Conservation (phyloP, 2,797 vertebrate species). For the Gastrophryne carolinensis region DNA sequence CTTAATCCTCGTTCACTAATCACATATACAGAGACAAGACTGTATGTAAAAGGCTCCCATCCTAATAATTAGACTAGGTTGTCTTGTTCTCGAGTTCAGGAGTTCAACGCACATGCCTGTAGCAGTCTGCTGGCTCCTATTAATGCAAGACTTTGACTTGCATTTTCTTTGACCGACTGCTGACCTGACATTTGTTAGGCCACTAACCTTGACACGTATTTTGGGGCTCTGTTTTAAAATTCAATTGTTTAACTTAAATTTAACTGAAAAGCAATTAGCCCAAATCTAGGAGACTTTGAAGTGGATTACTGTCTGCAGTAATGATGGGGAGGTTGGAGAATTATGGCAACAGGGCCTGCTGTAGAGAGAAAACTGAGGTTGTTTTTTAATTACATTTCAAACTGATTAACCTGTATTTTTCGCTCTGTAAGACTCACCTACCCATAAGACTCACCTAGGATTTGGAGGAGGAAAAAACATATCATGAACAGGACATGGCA, state of each 20-base stretch:
- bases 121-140: constrained; percentile 51
- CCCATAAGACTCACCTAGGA: too few species aligned
- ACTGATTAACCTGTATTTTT: too few species aligned
- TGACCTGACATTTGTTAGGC: constrained; percentile 57
- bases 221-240: constrained; percentile 61
- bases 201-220: constrained; percentile 58
- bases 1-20: constrained; percentile 47
- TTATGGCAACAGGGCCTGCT: not conserved
- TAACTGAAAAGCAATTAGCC: constrained; percentile 8
- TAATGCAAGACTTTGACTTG: constrained; percentile 58
- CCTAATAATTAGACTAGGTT: constrained; percentile 68
- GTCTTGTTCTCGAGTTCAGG: constrained; percentile 65
- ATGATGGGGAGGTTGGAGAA: not conserved
- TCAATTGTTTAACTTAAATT: constrained; percentile 59
- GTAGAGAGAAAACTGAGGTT: not conserved
- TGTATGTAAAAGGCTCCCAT: constrained; percentile 66
- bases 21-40: constrained; percentile 57
- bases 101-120: constrained; percentile 65
- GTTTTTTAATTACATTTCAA: not conserved
- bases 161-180: constrained; percentile 65
- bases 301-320: constrained; percentile 43
- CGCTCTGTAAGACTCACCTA: too few species aligned
- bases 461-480: too few species aligned
- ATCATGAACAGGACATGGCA: too few species aligned
- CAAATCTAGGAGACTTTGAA: constrained; percentile 44